These are phyloP conservation scores for Ypsolopha scabrella DNA, from an alignment of 2,888 invertebrate genomes.

Conservation along the genomic window DNA sequence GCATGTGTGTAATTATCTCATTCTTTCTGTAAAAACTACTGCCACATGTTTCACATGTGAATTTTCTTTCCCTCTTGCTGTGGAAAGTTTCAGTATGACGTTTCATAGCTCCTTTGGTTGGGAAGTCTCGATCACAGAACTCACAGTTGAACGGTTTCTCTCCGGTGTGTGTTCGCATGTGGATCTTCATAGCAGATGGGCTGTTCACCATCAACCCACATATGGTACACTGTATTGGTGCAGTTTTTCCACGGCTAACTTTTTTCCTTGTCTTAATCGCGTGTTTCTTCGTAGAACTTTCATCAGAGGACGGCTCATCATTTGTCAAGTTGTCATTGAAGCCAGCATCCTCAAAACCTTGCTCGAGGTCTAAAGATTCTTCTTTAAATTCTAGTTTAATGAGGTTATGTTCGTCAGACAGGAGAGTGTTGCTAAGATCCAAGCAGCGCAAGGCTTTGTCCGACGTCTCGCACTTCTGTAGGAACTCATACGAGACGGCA, in stretches of 20 bases:
- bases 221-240: constrained; percentile 38
- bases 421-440: neutral
- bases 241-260: constrained; percentile 15
- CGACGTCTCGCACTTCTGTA: constrained; percentile 42
- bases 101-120: constrained; percentile 41
- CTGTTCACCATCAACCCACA: constrained; percentile 39
- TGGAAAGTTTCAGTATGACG: constrained; percentile 42
- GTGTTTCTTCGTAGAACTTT: too few relatives aligned
- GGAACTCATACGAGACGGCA: constrained; percentile 35
- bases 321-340: too few relatives aligned
- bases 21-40: constrained; percentile 47
- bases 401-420: too few relatives aligned
- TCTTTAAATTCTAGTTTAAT: constrained; percentile 2
- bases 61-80: constrained; percentile 36
- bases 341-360: too few relatives aligned
- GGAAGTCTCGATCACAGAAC: constrained; percentile 33
- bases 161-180: constrained; percentile 52
- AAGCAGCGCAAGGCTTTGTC: constrained; percentile 38
- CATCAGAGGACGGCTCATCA: too few relatives aligned
- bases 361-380: neutral
- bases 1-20: constrained; percentile 48
- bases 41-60: constrained; percentile 55
- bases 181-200: constrained; percentile 43
- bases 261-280: neutral
- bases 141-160: constrained; percentile 48